Percentiles rank a stretch among this genome's conserved stretches.
These are phyloP conservation scores for Hyposoter dolosus DNA, from an alignment of 2,888 invertebrate genomes.

Conservation along the genomic window DNA sequence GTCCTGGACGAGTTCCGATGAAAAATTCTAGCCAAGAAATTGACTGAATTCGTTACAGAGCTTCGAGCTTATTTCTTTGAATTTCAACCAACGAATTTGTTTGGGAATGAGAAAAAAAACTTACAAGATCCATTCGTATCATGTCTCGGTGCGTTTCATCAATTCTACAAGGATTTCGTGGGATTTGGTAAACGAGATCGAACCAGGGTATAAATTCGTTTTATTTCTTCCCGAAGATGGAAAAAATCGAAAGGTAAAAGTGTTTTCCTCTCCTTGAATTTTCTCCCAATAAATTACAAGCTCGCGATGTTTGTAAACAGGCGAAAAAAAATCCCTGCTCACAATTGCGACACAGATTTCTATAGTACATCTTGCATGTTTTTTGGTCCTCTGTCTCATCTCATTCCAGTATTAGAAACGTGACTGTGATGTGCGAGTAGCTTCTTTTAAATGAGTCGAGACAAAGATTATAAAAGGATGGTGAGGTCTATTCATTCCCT, in stretches of 20 bases:
- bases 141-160: not conserved
- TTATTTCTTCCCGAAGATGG: not conserved
- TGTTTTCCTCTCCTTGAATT: not conserved
- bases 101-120: not conserved
- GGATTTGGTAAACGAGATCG: not conserved
- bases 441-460: slow-evolving; percentile 21
- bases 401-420: slow-evolving; percentile 26
- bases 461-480: slow-evolving; percentile 13
- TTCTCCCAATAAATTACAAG: not conserved
- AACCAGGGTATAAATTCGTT: not conserved
- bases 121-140: not conserved
- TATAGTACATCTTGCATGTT: not conserved
- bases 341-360: not conserved
- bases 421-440: slow-evolving; percentile 36
- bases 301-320: not conserved
- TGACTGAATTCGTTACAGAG: not conserved
- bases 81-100: not conserved
- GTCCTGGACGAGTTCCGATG: too few relatives aligned
- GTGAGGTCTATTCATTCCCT: not conserved
- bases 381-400: not conserved
- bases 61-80: not conserved
- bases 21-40: not conserved
- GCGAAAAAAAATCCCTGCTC: not conserved
- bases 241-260: not conserved
- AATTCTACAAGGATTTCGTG: not conserved